phyloP scores from a whole-genome alignment of 1,140 invertebrate genomes.

The Periplaneta americana region DNA sequence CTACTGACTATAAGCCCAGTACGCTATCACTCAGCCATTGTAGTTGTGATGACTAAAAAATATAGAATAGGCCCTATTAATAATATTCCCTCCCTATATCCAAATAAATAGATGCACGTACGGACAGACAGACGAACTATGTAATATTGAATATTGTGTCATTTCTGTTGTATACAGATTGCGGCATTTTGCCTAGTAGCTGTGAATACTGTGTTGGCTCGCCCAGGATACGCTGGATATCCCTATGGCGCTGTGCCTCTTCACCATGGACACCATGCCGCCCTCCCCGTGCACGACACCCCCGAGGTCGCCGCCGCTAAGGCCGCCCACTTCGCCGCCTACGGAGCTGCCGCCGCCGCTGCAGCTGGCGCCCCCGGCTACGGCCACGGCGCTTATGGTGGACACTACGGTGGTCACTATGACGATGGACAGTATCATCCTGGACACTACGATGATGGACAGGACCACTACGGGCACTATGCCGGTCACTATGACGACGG shows the following conservation, averaged over 20 bases:
- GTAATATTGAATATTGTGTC: too few species aligned
- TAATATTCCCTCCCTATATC: too few species aligned
- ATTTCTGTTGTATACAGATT: too few species aligned
- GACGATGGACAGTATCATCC: conserved; percentile 22
- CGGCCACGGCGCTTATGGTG: neutral
- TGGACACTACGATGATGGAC: conserved; percentile 21
- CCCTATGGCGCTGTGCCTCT: conserved; percentile 33
- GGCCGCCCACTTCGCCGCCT: conserved; percentile 26
- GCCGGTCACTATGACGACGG: conserved; percentile 28
- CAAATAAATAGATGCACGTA: too few species aligned
- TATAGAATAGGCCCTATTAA: too few species aligned
- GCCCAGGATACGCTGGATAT: conserved; percentile 33
- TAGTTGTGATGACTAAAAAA: too few species aligned
- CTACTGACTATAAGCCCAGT: too few species aligned
- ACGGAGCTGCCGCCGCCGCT: conserved; percentile 11
- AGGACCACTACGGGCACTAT: conserved; percentile 26
- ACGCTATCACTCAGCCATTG: too few species aligned
- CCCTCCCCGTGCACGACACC: conserved; percentile 26
- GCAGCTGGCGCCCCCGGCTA: neutral
- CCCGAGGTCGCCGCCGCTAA: conserved; percentile 30
- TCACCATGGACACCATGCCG: conserved; percentile 19
- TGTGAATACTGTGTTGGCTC: neutral
- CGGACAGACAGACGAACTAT: too few species aligned
- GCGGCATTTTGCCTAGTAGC: neutral
- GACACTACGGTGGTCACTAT: conserved; percentile 4